Evolutionary conservation across 2,888 invertebrate genomes (phyloP), one percentile per base, ranked within the genome.

Genomic region (Arge pagana): DNA sequence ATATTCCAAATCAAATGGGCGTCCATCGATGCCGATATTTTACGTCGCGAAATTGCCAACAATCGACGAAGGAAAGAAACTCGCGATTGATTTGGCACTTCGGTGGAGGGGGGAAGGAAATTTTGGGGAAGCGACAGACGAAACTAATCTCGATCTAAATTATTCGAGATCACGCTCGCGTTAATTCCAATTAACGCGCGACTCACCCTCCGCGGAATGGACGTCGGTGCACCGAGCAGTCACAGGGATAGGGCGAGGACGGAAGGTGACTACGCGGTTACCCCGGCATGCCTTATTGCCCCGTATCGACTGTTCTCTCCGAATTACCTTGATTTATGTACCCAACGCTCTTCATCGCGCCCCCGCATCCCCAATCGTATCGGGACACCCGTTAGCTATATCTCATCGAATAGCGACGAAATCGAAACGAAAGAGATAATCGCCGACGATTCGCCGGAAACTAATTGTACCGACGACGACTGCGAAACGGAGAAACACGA

Each of bases 141-240:
- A 10, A n/a, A n/a, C 23, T 52, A 52, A 52, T 52, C 48, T 52
- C 39, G 39, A 52, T 52, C 48, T 52, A 48, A 52, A 52, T 52
- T 52, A 52, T 52, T 52, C 52, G 45, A 48, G 48, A 52, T 52
- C 52, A 52, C 52, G 52, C 52, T 52, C 48, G 39, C 48, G 45
- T 52, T 52, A 52, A 48, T 52, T 52, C 48, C 52, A 52, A 48
- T 52, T 52, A 48, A 52, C 48, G 39, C 52, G 48, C 23, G 26
- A 28, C 23, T 37, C 43, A 15, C 39, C 23, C n/a, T 36, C 26
- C 13, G 26, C 23, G 13, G 6, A 11, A n/a, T n/a, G 5, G 31
- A 5, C 21, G 13, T 24, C 23, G 33, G 45, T 45, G 45, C 45
- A 45, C 45, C 10, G 33, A n/a, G n/a, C 10, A 31, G 45, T 33